A percentile compares a stretch with the other conserved stretches of the same genome.
phyloP scores from a whole-genome alignment of 2,113 vertebrate genomes.

The Xiphophorus hellerii region DNA sequence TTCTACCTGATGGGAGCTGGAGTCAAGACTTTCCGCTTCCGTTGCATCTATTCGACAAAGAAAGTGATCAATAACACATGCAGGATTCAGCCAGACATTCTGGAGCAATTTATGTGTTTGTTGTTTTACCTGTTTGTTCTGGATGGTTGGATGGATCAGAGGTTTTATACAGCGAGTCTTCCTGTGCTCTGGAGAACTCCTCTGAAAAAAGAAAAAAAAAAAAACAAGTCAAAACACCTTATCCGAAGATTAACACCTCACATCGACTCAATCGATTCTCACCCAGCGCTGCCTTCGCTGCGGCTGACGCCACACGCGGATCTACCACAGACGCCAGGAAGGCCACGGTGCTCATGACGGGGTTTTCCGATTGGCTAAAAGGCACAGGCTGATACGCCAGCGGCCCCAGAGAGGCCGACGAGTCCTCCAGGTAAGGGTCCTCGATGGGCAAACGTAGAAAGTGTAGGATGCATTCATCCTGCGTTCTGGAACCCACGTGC shows the following conservation, averaged over 20 bases:
- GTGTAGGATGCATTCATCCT: conserved; percentile 97
- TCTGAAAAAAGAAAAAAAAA: conserved; percentile 77
- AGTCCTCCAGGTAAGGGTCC: conserved; percentile 95
- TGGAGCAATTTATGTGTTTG: background rate
- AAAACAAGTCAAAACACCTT: background rate
- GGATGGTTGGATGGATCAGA: conserved; percentile 85
- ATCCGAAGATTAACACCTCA: background rate
- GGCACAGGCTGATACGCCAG: conserved; percentile 95
- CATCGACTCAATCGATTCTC: conserved; percentile 18
- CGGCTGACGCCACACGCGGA: conserved; percentile 91
- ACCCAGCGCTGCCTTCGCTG: conserved; percentile 94
- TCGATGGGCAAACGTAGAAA: conserved; percentile 95
- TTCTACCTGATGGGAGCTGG: conserved; percentile 83
- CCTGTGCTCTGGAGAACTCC: conserved; percentile 92
- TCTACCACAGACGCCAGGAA: conserved; percentile 97
- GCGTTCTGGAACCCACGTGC: conserved; percentile 95
- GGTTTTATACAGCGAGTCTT: conserved; percentile 85
- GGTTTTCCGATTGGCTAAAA: conserved; percentile 97
- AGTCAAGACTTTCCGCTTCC: conserved; percentile 87
- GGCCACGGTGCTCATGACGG: conserved; percentile 98
- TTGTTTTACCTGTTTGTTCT: conserved; percentile 82
- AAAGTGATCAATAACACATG: background rate
- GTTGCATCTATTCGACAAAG: conserved; percentile 72
- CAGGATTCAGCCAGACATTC: background rate
- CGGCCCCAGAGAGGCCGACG: conserved; percentile 90